These are phyloP conservation scores for Platysteira castanea DNA, from an alignment of 2,113 vertebrate genomes.

Conservation along the genomic window DNA sequence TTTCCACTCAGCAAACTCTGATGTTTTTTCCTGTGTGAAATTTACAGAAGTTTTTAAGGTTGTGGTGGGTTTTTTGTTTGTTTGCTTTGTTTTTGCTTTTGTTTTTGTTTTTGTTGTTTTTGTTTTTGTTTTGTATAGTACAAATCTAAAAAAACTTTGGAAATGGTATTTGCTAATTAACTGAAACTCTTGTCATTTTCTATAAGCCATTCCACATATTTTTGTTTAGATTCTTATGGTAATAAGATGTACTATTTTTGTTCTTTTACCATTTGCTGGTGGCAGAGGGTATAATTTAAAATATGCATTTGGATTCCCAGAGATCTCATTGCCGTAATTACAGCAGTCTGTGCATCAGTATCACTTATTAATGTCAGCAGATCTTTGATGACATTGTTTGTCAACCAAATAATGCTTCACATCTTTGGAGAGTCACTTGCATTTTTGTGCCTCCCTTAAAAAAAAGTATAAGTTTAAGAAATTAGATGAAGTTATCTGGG, in stretches of 20 bases:
- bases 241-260: not conserved
- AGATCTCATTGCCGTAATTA: not conserved
- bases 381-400: not conserved
- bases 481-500: not conserved
- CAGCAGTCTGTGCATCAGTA: not conserved
- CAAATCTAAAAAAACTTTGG: not conserved
- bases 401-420: not conserved
- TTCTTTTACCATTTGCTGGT: not conserved
- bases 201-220: not conserved
- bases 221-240: not conserved
- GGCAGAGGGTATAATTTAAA: not conserved
- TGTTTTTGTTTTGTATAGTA: not conserved
- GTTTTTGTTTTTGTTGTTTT: not conserved
- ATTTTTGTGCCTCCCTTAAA: conserved; percentile 1
- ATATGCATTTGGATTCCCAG: not conserved
- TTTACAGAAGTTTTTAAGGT: not conserved
- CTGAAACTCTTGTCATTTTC: not conserved
- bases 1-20: not conserved
- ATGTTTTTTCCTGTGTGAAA: not conserved
- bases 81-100: not conserved
- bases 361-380: not conserved
- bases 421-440: not conserved
- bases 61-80: not conserved
- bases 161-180: not conserved
- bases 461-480: not conserved